These are phyloP conservation scores for Pongo pygmaeus DNA, from an alignment of 2,113 vertebrate species.

Conservation along the genomic window DNA sequence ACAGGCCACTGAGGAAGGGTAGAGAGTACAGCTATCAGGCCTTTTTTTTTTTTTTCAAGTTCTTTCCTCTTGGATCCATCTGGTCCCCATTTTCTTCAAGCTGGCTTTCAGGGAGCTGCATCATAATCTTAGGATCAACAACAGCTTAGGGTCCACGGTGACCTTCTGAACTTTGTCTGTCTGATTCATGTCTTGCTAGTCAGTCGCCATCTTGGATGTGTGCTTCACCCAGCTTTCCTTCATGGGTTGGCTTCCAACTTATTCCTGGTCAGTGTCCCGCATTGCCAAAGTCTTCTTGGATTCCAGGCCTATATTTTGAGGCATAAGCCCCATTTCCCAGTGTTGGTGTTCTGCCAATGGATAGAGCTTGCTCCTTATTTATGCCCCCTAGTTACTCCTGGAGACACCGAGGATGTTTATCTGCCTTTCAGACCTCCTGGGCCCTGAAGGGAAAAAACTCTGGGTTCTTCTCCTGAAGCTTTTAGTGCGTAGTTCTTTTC, in stretches of 20 bases:
- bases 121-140: not conserved
- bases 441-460: not conserved
- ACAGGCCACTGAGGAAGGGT: not conserved
- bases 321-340: not conserved
- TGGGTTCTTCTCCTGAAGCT: slow-evolving; percentile 36
- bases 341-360: not conserved
- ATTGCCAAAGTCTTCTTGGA: slow-evolving; percentile 45
- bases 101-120: not conserved
- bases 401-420: not conserved
- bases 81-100: not conserved
- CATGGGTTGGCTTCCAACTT: not conserved
- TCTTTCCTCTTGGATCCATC: not conserved
- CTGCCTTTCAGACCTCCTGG: not conserved
- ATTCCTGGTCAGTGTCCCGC: slow-evolving; percentile 47
- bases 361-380: not conserved
- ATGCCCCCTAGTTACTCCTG: not conserved
- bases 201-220: not conserved
- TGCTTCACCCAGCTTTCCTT: not conserved
- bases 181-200: not conserved
- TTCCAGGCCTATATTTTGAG: slow-evolving; percentile 35
- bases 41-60: not conserved
- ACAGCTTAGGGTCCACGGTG: not conserved
- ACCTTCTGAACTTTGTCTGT: not conserved
- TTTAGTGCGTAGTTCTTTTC: slow-evolving; percentile 10
- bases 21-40: not conserved